phyloP scores from a whole-genome alignment of 2,113 vertebrate species.

The Lasiurus borealis region DNA sequence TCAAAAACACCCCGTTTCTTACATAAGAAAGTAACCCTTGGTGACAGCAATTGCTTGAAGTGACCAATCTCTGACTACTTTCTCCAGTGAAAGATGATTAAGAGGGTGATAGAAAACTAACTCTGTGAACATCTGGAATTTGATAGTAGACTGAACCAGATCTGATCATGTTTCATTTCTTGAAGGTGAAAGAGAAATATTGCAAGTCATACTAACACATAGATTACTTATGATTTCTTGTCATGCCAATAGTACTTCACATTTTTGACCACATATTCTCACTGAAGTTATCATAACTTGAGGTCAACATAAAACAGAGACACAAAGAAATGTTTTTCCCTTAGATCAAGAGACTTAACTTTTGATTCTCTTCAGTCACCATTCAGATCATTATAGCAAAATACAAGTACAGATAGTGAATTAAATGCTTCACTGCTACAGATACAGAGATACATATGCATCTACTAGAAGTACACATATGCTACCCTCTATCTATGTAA shows the following conservation, averaged over 20 bases:
- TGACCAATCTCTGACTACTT: conserved; percentile 2
- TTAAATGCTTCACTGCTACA: neutral
- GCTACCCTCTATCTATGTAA: neutral
- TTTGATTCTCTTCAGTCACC: neutral
- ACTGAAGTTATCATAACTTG: neutral
- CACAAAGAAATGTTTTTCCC: neutral
- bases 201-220: neutral
- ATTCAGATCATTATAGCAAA: neutral
- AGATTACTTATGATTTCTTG: neutral
- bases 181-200: conserved; percentile 44
- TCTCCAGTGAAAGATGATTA: conserved; percentile 25
- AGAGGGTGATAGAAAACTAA: neutral
- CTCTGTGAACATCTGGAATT: conserved; percentile 63
- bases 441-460: neutral
- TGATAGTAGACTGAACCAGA: neutral
- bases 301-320: neutral
- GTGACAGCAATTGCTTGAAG: conserved; percentile 5
- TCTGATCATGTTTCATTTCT: conserved; percentile 50
- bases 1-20: conserved; percentile 54
- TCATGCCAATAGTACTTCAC: neutral
- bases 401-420: neutral
- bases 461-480: neutral
- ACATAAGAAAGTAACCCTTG: conserved; percentile 28
- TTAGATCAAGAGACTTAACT: neutral
- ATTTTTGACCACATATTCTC: neutral